These are phyloP conservation scores for Epistrophella euchroma DNA, from an alignment of 2,888 invertebrate genomes.

Conservation along the genomic window DNA sequence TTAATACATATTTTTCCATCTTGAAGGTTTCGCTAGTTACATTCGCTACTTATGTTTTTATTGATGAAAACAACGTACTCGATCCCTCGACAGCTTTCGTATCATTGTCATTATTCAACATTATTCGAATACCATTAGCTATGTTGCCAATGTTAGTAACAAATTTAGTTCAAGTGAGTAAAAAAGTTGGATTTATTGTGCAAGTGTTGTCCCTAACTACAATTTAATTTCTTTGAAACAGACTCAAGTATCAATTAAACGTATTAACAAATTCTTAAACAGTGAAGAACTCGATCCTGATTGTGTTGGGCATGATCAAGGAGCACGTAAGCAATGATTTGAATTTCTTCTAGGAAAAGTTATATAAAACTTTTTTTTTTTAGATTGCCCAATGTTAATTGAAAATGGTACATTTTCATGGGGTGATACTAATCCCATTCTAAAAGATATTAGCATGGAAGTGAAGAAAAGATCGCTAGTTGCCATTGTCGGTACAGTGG, in stretches of 20 bases:
- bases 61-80: conserved; percentile 92
- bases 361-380: no score
- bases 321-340: conserved; percentile 86
- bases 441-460: conserved; percentile 90
- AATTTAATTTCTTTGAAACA: conserved; percentile 79
- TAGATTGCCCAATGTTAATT: conserved; percentile 91
- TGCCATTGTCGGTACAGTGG: conserved; percentile 95
- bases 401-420: conserved; percentile 95
- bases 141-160: conserved; percentile 98
- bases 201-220: not conserved
- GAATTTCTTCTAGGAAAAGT: conserved; percentile 50
- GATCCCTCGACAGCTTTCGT: conserved; percentile 97
- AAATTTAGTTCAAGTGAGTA: conserved; percentile 94
- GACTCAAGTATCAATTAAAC: conserved; percentile 94
- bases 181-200: conserved; percentile 2
- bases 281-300: conserved; percentile 93
- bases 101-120: conserved; percentile 98
- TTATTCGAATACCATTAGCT: conserved; percentile 96
- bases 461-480: conserved; percentile 89
- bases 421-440: conserved; percentile 89
- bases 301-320: conserved; percentile 89
- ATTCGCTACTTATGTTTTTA: conserved; percentile 94
- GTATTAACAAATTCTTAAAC: conserved; percentile 96
- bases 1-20: not conserved
- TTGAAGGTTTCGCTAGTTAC: conserved; percentile 91